Evolutionary conservation across 2,888 invertebrate genomes (phyloP).

Genomic region (Maniola hyperantus): DNA sequence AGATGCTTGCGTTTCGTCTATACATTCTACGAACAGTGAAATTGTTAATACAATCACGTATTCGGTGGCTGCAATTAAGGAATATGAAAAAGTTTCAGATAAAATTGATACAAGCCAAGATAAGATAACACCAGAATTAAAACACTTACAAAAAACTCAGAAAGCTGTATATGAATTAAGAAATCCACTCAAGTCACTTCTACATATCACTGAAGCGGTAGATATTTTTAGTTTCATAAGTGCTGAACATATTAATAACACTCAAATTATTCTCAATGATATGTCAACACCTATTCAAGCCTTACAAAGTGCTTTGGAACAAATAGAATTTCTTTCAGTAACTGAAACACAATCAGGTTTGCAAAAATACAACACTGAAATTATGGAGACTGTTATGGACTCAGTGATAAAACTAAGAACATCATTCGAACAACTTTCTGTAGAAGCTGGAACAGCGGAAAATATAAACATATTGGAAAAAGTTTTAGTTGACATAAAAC

Average conservation of each 20-base stretch:
- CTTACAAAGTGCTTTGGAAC: constrained; percentile 72
- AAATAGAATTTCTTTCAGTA: constrained; percentile 77
- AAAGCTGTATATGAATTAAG: constrained; percentile 70
- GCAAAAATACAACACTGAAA: constrained; percentile 80
- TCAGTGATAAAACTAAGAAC: constrained; percentile 84
- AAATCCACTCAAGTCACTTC: constrained; percentile 62
- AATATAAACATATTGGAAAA: constrained; percentile 58
- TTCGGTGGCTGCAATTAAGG: constrained; percentile 77
- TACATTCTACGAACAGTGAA: constrained; percentile 73
- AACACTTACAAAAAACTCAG: constrained; percentile 70
- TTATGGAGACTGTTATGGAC: constrained; percentile 85
- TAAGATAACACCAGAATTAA: constrained; percentile 57
- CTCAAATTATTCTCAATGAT: constrained; percentile 67
- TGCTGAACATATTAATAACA: constrained; percentile 53
- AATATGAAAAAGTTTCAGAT: constrained; percentile 61
- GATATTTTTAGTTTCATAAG: constrained; percentile 50
- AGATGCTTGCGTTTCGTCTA: constrained; percentile 64
- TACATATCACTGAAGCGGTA: constrained; percentile 63
- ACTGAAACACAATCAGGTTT: constrained; percentile 72
- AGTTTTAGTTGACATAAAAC: constrained; percentile 59
- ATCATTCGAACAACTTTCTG: constrained; percentile 78
- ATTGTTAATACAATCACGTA: constrained; percentile 74
- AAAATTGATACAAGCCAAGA: constrained; percentile 63
- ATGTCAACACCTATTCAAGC: constrained; percentile 78
- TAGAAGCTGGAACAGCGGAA: constrained; percentile 53